phyloP scores from a whole-genome alignment of 2,888 invertebrate species.

The Neuroscelio doddi region DNA sequence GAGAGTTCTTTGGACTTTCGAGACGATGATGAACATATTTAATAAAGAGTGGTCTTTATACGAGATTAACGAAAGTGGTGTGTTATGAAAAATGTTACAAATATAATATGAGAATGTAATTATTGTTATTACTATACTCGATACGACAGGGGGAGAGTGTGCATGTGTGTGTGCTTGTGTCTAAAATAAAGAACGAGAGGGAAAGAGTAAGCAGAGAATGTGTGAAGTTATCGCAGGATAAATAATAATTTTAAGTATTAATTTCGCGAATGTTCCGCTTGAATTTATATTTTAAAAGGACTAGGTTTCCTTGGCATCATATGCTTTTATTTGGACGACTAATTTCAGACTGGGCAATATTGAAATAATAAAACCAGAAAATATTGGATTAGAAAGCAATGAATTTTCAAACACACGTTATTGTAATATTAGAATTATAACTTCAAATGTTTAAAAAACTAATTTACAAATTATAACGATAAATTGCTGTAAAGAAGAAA shows the following conservation, averaged over 20 bases:
- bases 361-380: too few species aligned
- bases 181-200: constrained; percentile 24
- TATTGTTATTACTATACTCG: constrained; percentile 63
- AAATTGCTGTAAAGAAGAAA: too few species aligned
- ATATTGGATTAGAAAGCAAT: too few species aligned
- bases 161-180: constrained; percentile 1
- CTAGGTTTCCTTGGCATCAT: constrained; percentile 21
- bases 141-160: constrained; percentile 22
- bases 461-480: too few species aligned
- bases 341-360: too few species aligned
- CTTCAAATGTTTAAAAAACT: too few species aligned
- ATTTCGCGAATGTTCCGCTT: constrained; percentile 28
- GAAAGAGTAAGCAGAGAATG: constrained; percentile 20
- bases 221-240: constrained; percentile 33
- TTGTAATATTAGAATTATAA: too few species aligned
- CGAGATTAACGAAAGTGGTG: constrained; percentile 57
- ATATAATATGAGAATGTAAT: constrained; percentile 64
- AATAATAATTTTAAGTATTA: constrained; percentile 23
- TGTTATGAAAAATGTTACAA: constrained; percentile 65
- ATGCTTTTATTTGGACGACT: constrained; percentile 9
- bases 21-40: constrained; percentile 42
- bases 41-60: constrained; percentile 49
- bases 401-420: too few species aligned
- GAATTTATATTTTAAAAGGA: constrained; percentile 30
- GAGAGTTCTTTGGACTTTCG: constrained; percentile 66